These are phyloP conservation scores for Irena cyanogastra DNA, from an alignment of 2,113 vertebrate species.

Conservation along the genomic window DNA sequence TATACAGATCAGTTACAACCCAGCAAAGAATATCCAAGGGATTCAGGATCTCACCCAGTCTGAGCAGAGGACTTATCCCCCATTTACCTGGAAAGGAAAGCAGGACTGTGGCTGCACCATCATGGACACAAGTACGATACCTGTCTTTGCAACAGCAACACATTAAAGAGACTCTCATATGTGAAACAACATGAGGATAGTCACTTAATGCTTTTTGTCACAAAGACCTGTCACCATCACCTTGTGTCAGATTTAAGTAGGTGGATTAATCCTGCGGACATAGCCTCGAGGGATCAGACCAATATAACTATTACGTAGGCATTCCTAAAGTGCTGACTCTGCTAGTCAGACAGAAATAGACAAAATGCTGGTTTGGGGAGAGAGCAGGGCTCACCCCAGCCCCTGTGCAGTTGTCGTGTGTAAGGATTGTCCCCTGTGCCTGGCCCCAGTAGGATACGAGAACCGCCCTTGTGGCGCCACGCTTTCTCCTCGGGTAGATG, in stretches of 20 bases:
- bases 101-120: background rate
- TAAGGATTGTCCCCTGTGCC: background rate
- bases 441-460: rapidly evolving
- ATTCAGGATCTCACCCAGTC: background rate
- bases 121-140: background rate
- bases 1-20: background rate
- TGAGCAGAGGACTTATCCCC: background rate
- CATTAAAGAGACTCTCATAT: background rate
- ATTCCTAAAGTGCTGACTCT: constrained; percentile 42
- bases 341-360: constrained; percentile 21
- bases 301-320: constrained; percentile 25
- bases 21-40: background rate
- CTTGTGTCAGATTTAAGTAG: constrained; percentile 1
- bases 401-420: background rate
- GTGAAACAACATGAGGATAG: background rate
- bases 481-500: background rate
- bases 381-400: background rate
- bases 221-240: background rate
- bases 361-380: constrained; percentile 16
- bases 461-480: background rate
- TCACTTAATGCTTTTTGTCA: constrained; percentile 8
- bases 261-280: background rate
- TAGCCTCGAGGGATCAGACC: background rate
- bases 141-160: background rate
- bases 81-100: background rate